A percentile compares a stretch with the other conserved stretches of the same genome.
Evolutionary conservation across 2,888 invertebrate species (phyloP).

Genomic region (Teleogryllus oceanicus): DNA sequence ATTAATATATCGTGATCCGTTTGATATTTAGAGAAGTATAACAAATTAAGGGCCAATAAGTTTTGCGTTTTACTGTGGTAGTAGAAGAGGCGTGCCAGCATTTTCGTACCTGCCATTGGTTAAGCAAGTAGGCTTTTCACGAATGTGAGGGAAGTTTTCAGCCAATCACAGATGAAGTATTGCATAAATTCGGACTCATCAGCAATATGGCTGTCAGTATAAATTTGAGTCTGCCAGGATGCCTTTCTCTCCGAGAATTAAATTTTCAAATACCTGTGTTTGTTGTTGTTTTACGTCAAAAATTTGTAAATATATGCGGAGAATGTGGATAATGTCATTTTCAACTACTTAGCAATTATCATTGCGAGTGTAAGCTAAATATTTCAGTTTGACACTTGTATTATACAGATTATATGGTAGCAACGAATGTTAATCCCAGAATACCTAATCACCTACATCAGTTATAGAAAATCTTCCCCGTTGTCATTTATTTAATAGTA

Average conservation of each 20-base stretch:
- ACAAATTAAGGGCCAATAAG: not conserved
- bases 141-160: constrained; percentile 25
- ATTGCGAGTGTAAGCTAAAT: not conserved
- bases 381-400: not conserved
- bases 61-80: not conserved
- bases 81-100: not conserved
- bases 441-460: too few species aligned
- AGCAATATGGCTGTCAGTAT: constrained; percentile 96
- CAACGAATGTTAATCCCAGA: not conserved
- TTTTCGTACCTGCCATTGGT: not conserved
- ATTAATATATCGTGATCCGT: too few species aligned
- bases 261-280: constrained; percentile 25
- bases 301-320: constrained; percentile 24
- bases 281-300: constrained; percentile 23
- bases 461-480: too few species aligned
- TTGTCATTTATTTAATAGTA: too few species aligned
- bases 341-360: not conserved
- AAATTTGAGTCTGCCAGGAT: constrained; percentile 87
- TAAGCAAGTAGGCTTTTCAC: not conserved
- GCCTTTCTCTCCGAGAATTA: constrained; percentile 74
- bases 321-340: constrained; percentile 30
- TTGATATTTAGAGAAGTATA: too few species aligned
- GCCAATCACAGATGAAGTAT: constrained; percentile 34
- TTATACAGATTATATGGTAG: not conserved
- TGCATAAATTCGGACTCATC: constrained; percentile 77